These are phyloP conservation scores for Ondatra zibethicus DNA, from an alignment of 2,113 vertebrate genomes.

Conservation along the genomic window DNA sequence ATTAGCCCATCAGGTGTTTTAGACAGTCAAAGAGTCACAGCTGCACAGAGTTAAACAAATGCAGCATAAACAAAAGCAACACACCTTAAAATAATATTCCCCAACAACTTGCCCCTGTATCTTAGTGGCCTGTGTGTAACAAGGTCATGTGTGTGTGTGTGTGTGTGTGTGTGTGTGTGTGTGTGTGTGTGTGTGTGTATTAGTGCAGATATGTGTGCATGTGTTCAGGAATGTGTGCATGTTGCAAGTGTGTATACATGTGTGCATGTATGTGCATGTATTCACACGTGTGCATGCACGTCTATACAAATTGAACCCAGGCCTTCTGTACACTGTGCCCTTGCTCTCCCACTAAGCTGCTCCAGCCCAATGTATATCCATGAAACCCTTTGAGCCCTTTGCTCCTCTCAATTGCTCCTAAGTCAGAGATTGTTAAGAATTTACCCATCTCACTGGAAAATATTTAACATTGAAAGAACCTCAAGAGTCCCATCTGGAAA, in stretches of 20 bases:
- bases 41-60: too few species aligned
- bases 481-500: conserved; percentile 68
- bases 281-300: accelerated
- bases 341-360: neutral
- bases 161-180: neutral
- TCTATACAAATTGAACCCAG: neutral
- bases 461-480: conserved; percentile 71
- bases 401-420: neutral
- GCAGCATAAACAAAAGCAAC: too few species aligned
- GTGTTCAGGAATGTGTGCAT: neutral
- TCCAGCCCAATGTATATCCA: neutral
- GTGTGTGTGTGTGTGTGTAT: neutral
- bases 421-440: conserved; percentile 60
- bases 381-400: neutral
- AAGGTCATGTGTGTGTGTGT: neutral
- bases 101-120: too few species aligned
- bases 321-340: neutral
- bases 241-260: neutral
- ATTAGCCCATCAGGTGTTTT: too few species aligned
- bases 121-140: too few species aligned
- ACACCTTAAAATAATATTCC: too few species aligned
- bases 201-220: neutral
- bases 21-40: too few species aligned
- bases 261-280: neutral
- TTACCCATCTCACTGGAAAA: conserved; percentile 61